Conservation (phyloP, 2,888 invertebrate species). For the Lasioglossum figueresi region DNA sequence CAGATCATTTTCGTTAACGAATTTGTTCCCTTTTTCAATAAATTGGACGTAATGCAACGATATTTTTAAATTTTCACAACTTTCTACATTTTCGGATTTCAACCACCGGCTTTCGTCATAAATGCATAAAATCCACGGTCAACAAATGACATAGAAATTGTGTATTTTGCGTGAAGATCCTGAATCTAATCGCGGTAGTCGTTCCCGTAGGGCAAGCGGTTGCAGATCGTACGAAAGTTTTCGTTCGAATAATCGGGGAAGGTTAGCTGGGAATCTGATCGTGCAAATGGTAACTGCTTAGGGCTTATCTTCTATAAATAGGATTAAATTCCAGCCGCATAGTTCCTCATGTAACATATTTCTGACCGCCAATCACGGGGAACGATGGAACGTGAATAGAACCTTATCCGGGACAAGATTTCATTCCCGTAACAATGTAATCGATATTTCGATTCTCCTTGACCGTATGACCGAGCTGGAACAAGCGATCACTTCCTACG, state of each 20-base stretch:
- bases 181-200: neutral
- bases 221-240: neutral
- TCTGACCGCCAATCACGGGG: conserved; percentile 41
- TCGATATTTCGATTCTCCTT: conserved; percentile 62
- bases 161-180: neutral
- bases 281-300: neutral
- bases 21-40: too few species aligned
- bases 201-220: neutral
- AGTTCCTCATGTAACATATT: conserved; percentile 17
- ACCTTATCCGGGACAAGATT: conserved; percentile 41
- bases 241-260: neutral
- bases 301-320: conserved; percentile 19
- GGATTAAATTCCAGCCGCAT: conserved; percentile 10
- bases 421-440: conserved; percentile 48
- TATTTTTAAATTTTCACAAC: too few species aligned
- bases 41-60: too few species aligned
- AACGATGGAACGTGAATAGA: conserved; percentile 39
- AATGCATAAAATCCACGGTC: neutral
- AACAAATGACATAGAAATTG: neutral
- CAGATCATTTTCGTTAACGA: neutral
- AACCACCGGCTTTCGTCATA: too few species aligned
- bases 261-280: neutral
- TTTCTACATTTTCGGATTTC: too few species aligned
- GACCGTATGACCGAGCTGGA: conserved; percentile 54
- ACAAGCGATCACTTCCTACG: conserved; percentile 55